phyloP scores from a whole-genome alignment of 2,113 vertebrate genomes.

The Hystrix cristata region DNA sequence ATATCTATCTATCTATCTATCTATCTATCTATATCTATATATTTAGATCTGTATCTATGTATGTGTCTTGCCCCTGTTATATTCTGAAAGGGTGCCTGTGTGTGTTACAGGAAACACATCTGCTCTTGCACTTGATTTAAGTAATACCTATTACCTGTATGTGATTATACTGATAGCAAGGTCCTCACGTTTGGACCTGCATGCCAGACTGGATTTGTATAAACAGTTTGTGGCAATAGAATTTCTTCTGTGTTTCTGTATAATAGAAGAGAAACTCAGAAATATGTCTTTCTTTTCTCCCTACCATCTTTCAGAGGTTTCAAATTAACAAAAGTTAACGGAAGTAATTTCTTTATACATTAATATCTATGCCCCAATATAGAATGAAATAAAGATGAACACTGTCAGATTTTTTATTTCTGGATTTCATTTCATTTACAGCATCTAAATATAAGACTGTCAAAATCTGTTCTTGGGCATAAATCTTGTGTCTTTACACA shows the following conservation, averaged over 20 bases:
- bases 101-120: constrained; percentile 32
- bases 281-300: constrained; percentile 3
- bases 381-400: constrained; percentile 6
- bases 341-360: background rate
- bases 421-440: constrained; percentile 35
- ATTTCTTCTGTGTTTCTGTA: background rate
- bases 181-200: constrained; percentile 3
- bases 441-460: background rate
- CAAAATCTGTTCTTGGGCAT: background rate
- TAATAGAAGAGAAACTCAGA: background rate
- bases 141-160: constrained; percentile 36
- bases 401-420: background rate
- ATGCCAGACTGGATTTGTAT: background rate
- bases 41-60: background rate
- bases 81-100: background rate
- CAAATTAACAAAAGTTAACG: background rate
- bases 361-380: background rate
- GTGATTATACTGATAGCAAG: constrained; percentile 32
- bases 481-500: background rate
- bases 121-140: constrained; percentile 54
- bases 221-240: constrained; percentile 11
- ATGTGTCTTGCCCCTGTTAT: background rate
- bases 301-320: background rate
- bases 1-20: too few species aligned
- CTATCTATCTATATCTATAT: background rate